A percentile compares a stretch with the other conserved stretches of the same genome.
Conservation (phyloP, 2,113 vertebrate species). For the Embiotoca jacksoni region DNA sequence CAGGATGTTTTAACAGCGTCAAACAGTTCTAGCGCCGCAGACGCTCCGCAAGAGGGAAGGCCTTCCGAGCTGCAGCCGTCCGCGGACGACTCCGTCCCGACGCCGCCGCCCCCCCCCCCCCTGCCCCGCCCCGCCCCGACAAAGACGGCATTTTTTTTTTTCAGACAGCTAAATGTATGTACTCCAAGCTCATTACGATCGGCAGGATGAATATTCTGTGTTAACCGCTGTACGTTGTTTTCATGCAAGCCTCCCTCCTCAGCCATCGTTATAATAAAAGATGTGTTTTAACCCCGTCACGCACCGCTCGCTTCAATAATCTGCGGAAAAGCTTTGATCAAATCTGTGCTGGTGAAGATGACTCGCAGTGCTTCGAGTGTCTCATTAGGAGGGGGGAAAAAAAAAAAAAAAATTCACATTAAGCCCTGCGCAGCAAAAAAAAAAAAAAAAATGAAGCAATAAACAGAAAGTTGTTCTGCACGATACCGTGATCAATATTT, state of each 20-base stretch:
- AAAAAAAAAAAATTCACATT: slow-evolving; percentile 22
- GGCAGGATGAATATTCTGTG: slow-evolving; percentile 11
- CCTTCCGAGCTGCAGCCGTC: not conserved
- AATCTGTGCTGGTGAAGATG: slow-evolving; percentile 17
- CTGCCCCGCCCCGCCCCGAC: not conserved
- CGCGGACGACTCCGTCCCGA: slow-evolving; percentile 11
- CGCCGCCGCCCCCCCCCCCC: not conserved
- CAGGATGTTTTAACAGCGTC: slow-evolving; percentile 14
- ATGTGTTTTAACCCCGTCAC: slow-evolving; percentile 17
- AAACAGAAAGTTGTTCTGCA: slow-evolving; percentile 21
- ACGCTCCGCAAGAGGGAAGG: slow-evolving; percentile 5
- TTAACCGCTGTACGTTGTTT: slow-evolving; percentile 10
- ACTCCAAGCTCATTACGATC: slow-evolving; percentile 3
- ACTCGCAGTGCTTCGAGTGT: slow-evolving; percentile 42
- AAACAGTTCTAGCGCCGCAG: slow-evolving; percentile 41
- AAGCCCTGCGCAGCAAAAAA: slow-evolving; percentile 40
- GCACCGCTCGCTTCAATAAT: slow-evolving; percentile 50
- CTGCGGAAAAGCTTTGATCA: slow-evolving; percentile 59
- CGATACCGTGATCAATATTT: slow-evolving; percentile 70
- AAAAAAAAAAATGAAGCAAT: slow-evolving; percentile 13
- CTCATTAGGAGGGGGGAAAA: slow-evolving; percentile 52
- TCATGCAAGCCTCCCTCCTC: slow-evolving; percentile 11
- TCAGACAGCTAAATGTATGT: slow-evolving; percentile 28
- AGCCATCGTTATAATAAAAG: slow-evolving; percentile 37
- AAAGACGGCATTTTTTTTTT: slow-evolving; percentile 2